phyloP scores from a whole-genome alignment of 2,888 invertebrate genomes.

The Xanthostigma xanthostigma region DNA sequence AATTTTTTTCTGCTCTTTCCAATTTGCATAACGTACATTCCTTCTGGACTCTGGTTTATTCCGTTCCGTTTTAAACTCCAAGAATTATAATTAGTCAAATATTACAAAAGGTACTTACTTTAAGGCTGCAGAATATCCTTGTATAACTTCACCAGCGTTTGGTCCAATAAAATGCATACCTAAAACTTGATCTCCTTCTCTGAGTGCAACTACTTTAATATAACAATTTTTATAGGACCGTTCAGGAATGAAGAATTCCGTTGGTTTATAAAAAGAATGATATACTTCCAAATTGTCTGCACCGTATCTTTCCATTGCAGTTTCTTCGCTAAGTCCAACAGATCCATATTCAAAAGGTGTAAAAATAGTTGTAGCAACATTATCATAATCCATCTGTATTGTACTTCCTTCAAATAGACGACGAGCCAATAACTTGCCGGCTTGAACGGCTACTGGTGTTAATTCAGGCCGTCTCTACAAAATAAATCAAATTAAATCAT shows the following conservation, averaged over 20 bases:
- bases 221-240: slow-evolving; percentile 80
- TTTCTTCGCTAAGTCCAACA: slow-evolving; percentile 85
- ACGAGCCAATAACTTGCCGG: slow-evolving; percentile 72
- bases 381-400: slow-evolving; percentile 64
- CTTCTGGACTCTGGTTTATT: not conserved
- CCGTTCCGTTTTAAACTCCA: not conserved
- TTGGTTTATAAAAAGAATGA: slow-evolving; percentile 87
- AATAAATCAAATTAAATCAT: slow-evolving; percentile 3
- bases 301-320: slow-evolving; percentile 49
- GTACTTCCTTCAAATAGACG: slow-evolving; percentile 45
- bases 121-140: slow-evolving; percentile 80
- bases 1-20: not conserved
- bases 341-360: slow-evolving; percentile 93
- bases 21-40: not conserved
- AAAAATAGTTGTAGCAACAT: slow-evolving; percentile 90
- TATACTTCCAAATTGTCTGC: slow-evolving; percentile 76
- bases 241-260: slow-evolving; percentile 89
- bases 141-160: slow-evolving; percentile 84
- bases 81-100: not conserved
- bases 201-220: slow-evolving; percentile 64
- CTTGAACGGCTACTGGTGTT: slow-evolving; percentile 88
- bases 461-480: slow-evolving; percentile 63
- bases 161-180: slow-evolving; percentile 87
- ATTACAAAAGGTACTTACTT: slow-evolving; percentile 41
- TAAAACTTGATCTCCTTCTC: slow-evolving; percentile 55